Conservation (phyloP, 2,888 invertebrate genomes). For the Gastrophysa polygoni region DNA sequence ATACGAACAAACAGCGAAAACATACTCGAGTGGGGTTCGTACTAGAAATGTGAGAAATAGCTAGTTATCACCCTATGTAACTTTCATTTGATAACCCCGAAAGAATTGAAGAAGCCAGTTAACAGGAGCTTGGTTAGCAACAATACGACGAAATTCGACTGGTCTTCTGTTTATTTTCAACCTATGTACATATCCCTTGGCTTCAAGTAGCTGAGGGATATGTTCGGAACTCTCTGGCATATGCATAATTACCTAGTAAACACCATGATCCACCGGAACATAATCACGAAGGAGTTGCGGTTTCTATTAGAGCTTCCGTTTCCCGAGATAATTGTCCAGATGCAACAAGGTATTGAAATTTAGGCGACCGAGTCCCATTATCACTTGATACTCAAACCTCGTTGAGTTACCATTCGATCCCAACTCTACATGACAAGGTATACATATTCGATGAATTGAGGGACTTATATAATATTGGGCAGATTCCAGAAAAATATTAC, state of each 20-base stretch:
- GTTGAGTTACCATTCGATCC: not conserved
- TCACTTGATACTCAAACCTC: not conserved
- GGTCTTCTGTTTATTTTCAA: no score
- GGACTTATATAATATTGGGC: no score
- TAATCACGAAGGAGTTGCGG: slow-evolving; percentile 39
- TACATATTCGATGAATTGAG: not conserved
- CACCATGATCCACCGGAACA: slow-evolving; percentile 29
- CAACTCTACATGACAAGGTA: not conserved
- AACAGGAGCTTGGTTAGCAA: no score
- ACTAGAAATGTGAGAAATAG: no score
- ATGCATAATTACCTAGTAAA: slow-evolving; percentile 24
- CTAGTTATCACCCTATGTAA: no score
- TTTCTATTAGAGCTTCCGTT: slow-evolving; percentile 29
- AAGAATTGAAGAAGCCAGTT: no score
- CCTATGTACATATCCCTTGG: no score
- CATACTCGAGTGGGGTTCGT: no score
- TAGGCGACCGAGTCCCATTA: not conserved
- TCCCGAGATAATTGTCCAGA: slow-evolving; percentile 16
- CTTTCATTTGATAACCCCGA: no score
- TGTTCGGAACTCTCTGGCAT: not conserved
- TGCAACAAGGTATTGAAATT: slow-evolving; percentile 12
- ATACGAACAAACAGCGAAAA: no score
- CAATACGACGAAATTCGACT: no score
- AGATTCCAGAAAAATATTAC: no score
- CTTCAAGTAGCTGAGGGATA: not conserved